Evolutionary conservation across 2,888 invertebrate species (phyloP), one percentile per base, ranked within the genome.

Genomic region (Barypeithes pellucidus): DNA sequence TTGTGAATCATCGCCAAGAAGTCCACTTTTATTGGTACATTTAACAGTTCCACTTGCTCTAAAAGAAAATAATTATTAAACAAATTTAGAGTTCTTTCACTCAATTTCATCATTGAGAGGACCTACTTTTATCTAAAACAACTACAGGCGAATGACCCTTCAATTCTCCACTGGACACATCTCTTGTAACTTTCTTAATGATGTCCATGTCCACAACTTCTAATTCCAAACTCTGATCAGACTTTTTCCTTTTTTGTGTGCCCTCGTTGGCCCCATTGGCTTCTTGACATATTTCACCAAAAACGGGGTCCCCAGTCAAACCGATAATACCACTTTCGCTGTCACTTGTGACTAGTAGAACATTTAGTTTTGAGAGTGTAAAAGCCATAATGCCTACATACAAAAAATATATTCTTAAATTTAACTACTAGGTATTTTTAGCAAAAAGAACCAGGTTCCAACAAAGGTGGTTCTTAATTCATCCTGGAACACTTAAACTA

Each of bases 1-100:
- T 90, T 88, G 80, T 91, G 90, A 8, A 94, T 90, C 82, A 94
- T 89, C 0, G 93, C 91, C 80, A 95, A 85, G 0, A 92, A 89
- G 84, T 95, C 94, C 72, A 95, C 87, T 81, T 89, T 87, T 50
- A 93, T 82, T 11, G 91, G 90, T 84, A 93, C 90, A 78, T 89
- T 88, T 71, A 91, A 87, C 79, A 86, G 86, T 72, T 87, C 85
- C 50, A 86, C 84, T 68, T 79, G 76, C 78, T 80, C 84, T 85
- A 76, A 77, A 83, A 82, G n/a, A n/a, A 60, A 65, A 41, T 14
- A 39, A 12, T 41, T 20, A 29, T n/a, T 33, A 2, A 14, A 11
- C 3, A 29, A 36, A 59, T 36, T 33, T 33, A n/a, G n/a, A n/a
- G n/a, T n/a, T n/a, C n/a, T n/a, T n/a, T n/a, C n/a, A n/a, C n/a